These are phyloP conservation scores for Centropristis striata DNA, from an alignment of 2,113 vertebrate genomes.

Conservation along the genomic window DNA sequence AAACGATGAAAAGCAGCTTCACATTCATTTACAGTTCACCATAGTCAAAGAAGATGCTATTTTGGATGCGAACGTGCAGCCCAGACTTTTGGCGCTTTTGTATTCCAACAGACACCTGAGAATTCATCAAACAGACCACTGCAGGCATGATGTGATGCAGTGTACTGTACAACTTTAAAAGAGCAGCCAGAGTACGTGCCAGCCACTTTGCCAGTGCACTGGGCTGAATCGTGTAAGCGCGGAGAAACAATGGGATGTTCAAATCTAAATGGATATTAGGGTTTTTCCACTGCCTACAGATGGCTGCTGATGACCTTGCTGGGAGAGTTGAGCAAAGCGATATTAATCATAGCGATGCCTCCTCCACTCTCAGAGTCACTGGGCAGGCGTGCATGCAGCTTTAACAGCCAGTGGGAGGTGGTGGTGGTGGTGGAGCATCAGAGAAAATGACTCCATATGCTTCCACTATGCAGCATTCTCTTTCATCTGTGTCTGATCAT, in stretches of 20 bases:
- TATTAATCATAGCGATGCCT: slow-evolving; percentile 63
- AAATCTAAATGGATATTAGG: slow-evolving; percentile 59
- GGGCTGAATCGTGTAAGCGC: slow-evolving; percentile 45
- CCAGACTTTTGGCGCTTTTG: not conserved
- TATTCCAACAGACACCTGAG: slow-evolving; percentile 1
- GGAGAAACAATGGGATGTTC: slow-evolving; percentile 47
- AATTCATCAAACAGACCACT: slow-evolving; percentile 16
- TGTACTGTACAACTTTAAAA: slow-evolving; percentile 10
- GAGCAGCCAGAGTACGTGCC: slow-evolving; percentile 1
- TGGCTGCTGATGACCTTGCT: slow-evolving; percentile 73
- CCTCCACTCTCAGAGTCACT: slow-evolving; percentile 44
- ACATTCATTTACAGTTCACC: slow-evolving; percentile 25
- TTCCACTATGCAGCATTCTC: slow-evolving; percentile 58
- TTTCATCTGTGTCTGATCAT: slow-evolving; percentile 55
- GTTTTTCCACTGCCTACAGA: slow-evolving; percentile 56
- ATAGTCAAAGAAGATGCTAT: slow-evolving; percentile 27
- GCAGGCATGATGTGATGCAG: slow-evolving; percentile 4
- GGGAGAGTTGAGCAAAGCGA: slow-evolving; percentile 57
- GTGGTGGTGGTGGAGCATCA: slow-evolving; percentile 29
- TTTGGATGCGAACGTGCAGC: slow-evolving; percentile 23
- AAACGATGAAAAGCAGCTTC: slow-evolving; percentile 38
- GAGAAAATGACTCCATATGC: slow-evolving; percentile 65
- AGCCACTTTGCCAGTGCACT: slow-evolving; percentile 44
- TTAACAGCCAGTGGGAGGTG: slow-evolving; percentile 42
- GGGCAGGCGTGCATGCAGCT: slow-evolving; percentile 56